Percentiles rank a stretch among this genome's conserved stretches.
phyloP scores from a whole-genome alignment of 1,140 invertebrate species.

The Drosophila fuyamai region DNA sequence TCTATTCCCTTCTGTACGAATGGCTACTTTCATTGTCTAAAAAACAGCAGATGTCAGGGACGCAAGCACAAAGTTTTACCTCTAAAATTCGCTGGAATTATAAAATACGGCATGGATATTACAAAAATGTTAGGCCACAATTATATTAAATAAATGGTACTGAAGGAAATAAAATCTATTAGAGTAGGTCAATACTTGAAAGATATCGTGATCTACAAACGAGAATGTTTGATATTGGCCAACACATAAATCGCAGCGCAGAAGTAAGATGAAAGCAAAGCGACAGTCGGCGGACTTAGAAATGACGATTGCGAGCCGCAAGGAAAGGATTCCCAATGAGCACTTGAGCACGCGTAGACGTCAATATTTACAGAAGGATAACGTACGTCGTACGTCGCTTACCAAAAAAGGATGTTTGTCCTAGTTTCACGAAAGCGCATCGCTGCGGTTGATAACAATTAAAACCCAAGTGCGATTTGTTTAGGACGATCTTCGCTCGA shows the following conservation, averaged over 20 bases:
- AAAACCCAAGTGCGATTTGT: conserved; percentile 57
- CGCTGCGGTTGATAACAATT: conserved; percentile 69
- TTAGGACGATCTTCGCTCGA: conserved; percentile 52
- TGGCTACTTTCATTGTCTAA: conserved; percentile 45
- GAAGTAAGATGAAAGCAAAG: conserved; percentile 61
- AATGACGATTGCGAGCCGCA: conserved; percentile 21
- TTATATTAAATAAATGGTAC: no score
- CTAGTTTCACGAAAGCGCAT: conserved; percentile 64
- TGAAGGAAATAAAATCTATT: conserved; percentile 8
- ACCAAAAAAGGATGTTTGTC: conserved; percentile 73
- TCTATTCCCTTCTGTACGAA: conserved; percentile 21
- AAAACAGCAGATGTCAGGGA: conserved; percentile 47
- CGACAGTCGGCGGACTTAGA: conserved; percentile 24
- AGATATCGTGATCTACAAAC: conserved; percentile 22
- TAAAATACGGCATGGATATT: no score
- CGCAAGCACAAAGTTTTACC: conserved; percentile 44
- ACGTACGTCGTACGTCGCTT: conserved; percentile 41
- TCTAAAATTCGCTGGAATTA: conserved; percentile 44
- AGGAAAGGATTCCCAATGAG: conserved; percentile 67
- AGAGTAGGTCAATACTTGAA: conserved; percentile 67
- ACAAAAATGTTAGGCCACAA: no score
- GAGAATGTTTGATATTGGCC: conserved; percentile 51
- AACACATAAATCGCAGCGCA: conserved; percentile 61
- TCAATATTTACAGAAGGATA: conserved; percentile 80
- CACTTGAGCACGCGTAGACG: conserved; percentile 68